Evolutionary conservation across 2,888 invertebrate genomes (phyloP).

Genomic region (Hemithea aestivaria): DNA sequence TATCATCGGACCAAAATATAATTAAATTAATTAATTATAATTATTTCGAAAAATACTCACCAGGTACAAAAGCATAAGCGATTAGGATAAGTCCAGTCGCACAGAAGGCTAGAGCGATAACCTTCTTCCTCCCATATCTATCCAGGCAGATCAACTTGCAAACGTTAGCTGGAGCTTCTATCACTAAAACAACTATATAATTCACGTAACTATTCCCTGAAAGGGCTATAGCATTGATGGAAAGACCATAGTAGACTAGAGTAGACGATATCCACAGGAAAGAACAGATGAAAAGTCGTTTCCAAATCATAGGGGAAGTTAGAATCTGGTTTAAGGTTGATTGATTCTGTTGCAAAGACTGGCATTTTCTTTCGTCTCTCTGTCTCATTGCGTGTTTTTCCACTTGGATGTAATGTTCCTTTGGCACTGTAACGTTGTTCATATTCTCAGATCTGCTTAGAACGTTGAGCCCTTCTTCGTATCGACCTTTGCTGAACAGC

Average conservation of each 20-base stretch:
- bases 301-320: constrained; percentile 74
- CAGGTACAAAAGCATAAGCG: constrained; percentile 81
- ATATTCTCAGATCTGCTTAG: constrained; percentile 81
- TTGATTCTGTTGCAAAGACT: constrained; percentile 51
- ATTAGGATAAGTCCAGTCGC: constrained; percentile 82
- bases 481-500: constrained; percentile 81
- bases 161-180: constrained; percentile 88
- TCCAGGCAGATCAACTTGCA: constrained; percentile 82
- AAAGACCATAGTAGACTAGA: constrained; percentile 88
- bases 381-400: constrained; percentile 66
- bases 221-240: constrained; percentile 86
- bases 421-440: constrained; percentile 75
- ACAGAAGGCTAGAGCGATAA: constrained; percentile 81
- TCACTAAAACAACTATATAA: constrained; percentile 81
- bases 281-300: constrained; percentile 82
- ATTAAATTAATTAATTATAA: too few relatives aligned
- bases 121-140: constrained; percentile 81
- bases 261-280: constrained; percentile 89
- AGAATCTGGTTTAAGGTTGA: constrained; percentile 62
- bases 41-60: too few relatives aligned
- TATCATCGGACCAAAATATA: too few relatives aligned
- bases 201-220: constrained; percentile 88
- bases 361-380: constrained; percentile 59
- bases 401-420: constrained; percentile 66
- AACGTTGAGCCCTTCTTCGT: constrained; percentile 82